Percentiles rank a stretch among this genome's conserved stretches.
These are phyloP conservation scores for Acrocephalus kingi DNA, from an alignment of 2,113 vertebrate species.

Conservation along the genomic window DNA sequence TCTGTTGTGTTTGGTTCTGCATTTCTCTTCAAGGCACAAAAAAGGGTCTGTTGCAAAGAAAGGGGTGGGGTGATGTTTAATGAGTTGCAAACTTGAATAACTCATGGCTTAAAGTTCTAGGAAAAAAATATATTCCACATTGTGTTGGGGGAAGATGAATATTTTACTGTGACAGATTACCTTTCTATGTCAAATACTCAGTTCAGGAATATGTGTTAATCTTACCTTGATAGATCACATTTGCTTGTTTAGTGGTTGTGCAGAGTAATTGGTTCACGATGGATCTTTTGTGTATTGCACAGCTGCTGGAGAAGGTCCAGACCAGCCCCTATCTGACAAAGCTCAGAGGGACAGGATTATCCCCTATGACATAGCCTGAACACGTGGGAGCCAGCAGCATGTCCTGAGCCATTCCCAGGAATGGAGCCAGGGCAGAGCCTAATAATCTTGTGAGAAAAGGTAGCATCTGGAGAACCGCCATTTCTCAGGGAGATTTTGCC, in stretches of 20 bases:
- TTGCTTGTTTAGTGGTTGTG: neutral
- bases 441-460: neutral
- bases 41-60: neutral
- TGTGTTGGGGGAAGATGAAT: neutral
- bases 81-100: neutral
- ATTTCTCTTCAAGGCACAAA: neutral
- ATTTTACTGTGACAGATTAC: neutral
- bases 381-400: fast-evolving
- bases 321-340: neutral
- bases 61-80: neutral
- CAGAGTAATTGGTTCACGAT: neutral
- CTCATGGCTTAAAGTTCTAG: neutral
- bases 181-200: neutral
- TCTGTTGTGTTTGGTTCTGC: neutral
- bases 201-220: neutral
- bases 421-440: neutral
- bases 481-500: neutral
- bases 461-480: neutral
- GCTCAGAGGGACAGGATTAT: neutral
- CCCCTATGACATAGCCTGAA: neutral
- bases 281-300: neutral
- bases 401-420: neutral
- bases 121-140: neutral
- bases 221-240: neutral
- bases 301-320: neutral